These are phyloP conservation scores for Drosophila percnosoma DNA, from an alignment of 2,888 invertebrate species.

Conservation along the genomic window DNA sequence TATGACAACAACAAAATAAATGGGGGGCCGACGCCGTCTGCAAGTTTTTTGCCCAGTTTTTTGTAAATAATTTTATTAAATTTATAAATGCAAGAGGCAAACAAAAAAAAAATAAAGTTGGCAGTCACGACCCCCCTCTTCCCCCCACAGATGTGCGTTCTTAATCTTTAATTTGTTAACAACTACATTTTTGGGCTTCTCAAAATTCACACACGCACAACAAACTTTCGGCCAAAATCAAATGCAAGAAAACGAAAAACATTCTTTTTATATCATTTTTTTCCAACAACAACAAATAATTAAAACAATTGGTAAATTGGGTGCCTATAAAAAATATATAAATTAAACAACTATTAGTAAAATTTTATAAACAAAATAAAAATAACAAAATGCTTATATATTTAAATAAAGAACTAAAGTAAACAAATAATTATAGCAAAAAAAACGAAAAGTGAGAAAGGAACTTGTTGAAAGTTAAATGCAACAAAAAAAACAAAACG, in stretches of 20 bases:
- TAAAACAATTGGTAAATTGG: conserved; percentile 83
- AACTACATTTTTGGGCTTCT: conserved; percentile 22
- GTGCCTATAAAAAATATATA: conserved; percentile 83
- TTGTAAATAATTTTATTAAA: conserved; percentile 81
- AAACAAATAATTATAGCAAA: conserved; percentile 53
- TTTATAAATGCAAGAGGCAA: conserved; percentile 61
- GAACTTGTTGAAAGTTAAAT: conserved; percentile 54
- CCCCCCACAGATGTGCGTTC: conserved; percentile 25
- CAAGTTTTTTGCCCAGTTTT: conserved; percentile 51
- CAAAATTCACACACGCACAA: conserved; percentile 51
- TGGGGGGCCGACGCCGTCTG: conserved; percentile 23
- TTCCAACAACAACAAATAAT: conserved; percentile 29
- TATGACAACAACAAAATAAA: conserved; percentile 28
- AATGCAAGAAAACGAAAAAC: conserved; percentile 29
- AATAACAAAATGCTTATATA: conserved; percentile 63
- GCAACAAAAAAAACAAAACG: conserved; percentile 20
- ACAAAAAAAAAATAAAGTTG: conserved; percentile 17
- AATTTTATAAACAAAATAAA: conserved; percentile 78
- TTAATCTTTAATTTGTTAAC: conserved; percentile 19
- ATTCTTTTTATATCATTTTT: conserved; percentile 45
- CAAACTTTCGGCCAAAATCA: conserved; percentile 48
- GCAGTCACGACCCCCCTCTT: conserved; percentile 23
- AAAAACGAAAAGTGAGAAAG: conserved; percentile 23
- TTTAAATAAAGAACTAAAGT: conserved; percentile 64
- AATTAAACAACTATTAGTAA: conserved; percentile 81